A percentile compares a stretch with the other conserved stretches of the same genome.
These are phyloP conservation scores for Phasia obesa DNA, from an alignment of 2,888 invertebrate genomes.

Conservation along the genomic window DNA sequence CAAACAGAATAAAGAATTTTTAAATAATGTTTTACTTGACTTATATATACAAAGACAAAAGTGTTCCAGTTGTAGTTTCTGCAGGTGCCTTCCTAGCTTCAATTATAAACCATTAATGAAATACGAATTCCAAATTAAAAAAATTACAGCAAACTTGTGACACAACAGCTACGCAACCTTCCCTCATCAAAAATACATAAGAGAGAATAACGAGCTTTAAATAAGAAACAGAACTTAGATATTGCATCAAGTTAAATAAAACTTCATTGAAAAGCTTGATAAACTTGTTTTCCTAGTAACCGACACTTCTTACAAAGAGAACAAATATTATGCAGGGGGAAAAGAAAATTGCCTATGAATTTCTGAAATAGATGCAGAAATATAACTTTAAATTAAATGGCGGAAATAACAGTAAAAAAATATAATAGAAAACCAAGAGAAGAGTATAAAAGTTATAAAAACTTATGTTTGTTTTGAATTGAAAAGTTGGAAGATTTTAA, in stretches of 20 bases:
- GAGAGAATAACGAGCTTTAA: neutral
- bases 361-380: neutral
- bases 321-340: neutral
- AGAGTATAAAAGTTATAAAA: neutral
- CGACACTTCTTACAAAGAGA: neutral
- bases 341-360: neutral
- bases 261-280: conserved; percentile 74
- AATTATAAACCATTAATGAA: too few relatives aligned
- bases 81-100: too few relatives aligned
- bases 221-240: conserved; percentile 2
- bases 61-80: too few relatives aligned
- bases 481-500: neutral
- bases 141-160: too few relatives aligned
- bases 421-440: neutral
- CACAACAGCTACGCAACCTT: neutral
- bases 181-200: neutral
- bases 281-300: conserved; percentile 75
- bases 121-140: too few relatives aligned
- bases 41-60: too few relatives aligned
- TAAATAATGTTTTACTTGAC: too few relatives aligned
- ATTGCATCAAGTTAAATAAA: conserved; percentile 10
- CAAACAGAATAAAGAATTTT: too few relatives aligned
- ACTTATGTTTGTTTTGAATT: neutral
- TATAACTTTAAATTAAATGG: conserved; percentile 15
- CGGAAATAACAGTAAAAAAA: conserved; percentile 33